Percentiles rank a stretch among this genome's conserved stretches.
These are phyloP conservation scores for Platerodrilus igneus DNA, from an alignment of 2,888 invertebrate species.

Conservation along the genomic window DNA sequence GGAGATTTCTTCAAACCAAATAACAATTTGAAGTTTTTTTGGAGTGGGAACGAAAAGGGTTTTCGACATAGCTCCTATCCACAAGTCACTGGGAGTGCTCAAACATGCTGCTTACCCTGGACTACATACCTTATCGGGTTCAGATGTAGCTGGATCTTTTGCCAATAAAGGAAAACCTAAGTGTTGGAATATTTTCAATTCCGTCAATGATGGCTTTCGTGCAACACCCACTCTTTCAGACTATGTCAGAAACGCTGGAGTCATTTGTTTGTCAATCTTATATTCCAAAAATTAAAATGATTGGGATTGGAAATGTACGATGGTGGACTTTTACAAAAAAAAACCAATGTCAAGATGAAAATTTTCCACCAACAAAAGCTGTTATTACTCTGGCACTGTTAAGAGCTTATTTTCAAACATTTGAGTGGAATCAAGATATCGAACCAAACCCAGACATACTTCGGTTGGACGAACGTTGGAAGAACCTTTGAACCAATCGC, in stretches of 20 bases:
- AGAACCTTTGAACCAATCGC: slow-evolving; percentile 3
- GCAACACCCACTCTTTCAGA: too few relatives aligned
- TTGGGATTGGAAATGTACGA: slow-evolving; percentile 2
- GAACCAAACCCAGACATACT: slow-evolving; percentile 3
- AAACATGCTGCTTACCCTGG: slow-evolving; percentile 1
- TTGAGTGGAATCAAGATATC: slow-evolving; percentile 1
- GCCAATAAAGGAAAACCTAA: too few relatives aligned
- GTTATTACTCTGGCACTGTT: slow-evolving; percentile 1
- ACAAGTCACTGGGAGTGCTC: too few relatives aligned
- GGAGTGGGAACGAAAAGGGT: slow-evolving; percentile 1
- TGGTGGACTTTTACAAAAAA: slow-evolving; percentile 1
- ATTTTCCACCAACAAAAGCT: not conserved
- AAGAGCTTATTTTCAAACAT: not conserved
- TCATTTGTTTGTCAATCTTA: too few relatives aligned
- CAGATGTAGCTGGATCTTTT: too few relatives aligned
- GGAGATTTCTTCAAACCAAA: not conserved
- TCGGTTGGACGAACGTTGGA: slow-evolving; percentile 1
- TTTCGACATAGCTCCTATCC: slow-evolving; percentile 3
- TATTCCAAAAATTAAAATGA: slow-evolving; percentile 2
- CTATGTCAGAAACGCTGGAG: too few relatives aligned
- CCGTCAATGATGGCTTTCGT: too few relatives aligned
- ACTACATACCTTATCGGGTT: too few relatives aligned
- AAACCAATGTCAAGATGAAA: too few relatives aligned
- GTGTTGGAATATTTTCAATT: too few relatives aligned
- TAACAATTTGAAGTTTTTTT: slow-evolving; percentile 1